phyloP scores from a whole-genome alignment of 2,797 vertebrate genomes.

The Cossypha niveicapilla region DNA sequence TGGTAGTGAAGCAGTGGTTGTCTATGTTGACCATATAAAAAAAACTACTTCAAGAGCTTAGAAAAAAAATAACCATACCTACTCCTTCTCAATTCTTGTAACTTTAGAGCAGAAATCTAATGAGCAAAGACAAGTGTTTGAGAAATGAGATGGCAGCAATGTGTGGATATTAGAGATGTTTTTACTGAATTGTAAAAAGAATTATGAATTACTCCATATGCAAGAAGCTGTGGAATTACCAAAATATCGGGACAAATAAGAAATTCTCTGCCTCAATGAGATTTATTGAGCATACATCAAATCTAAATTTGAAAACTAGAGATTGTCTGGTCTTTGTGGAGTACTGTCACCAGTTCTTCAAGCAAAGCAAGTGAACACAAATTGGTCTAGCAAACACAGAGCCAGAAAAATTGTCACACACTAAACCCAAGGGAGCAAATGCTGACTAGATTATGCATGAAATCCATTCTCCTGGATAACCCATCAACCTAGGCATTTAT shows the following conservation, averaged over 20 bases:
- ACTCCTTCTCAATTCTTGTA: not conserved
- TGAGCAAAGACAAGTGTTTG: not conserved
- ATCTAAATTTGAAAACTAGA: not conserved
- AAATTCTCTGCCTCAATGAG: not conserved
- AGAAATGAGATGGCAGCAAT: not conserved
- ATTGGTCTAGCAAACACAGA: not conserved
- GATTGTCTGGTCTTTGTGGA: not conserved
- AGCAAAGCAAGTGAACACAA: not conserved
- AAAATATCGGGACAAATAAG: not conserved
- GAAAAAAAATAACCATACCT: not conserved
- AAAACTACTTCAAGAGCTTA: not conserved
- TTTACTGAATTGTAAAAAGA: not conserved
- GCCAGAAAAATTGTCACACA: not conserved
- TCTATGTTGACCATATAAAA: not conserved
- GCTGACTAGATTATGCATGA: not conserved
- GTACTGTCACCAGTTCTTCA: not conserved
- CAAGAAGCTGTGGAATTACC: not conserved
- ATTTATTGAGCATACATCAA: not conserved
- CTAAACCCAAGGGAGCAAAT: not conserved
- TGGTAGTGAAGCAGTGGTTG: not conserved
- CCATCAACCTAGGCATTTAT: not conserved
- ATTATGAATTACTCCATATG: not conserved
- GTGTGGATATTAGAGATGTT: not conserved
- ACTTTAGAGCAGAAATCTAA: not conserved
- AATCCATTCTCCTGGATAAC: slow-evolving; percentile 12